Conservation (phyloP, 2,113 vertebrate species). For the Ivindomyrus marchei region DNA sequence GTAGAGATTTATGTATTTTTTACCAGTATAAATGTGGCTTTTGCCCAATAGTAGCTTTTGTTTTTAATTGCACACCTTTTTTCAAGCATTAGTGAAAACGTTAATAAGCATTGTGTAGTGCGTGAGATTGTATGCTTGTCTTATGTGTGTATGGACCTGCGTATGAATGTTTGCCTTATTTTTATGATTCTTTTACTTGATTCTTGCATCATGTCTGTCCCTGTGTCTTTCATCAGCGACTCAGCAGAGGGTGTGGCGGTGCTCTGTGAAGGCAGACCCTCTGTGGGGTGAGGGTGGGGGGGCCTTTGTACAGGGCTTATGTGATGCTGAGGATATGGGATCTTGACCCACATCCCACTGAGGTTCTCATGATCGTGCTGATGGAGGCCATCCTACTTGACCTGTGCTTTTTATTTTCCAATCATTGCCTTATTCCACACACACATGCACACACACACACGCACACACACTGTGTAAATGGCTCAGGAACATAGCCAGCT, state of each 20-base stretch:
- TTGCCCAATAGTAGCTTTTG: constrained; percentile 54
- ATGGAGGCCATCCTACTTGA: not conserved
- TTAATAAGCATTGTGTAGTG: constrained; percentile 31
- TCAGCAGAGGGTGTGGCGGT: not conserved
- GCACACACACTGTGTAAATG: not conserved
- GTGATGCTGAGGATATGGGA: not conserved
- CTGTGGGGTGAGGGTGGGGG: not conserved
- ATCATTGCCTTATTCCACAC: not conserved
- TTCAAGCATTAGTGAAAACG: constrained; percentile 53
- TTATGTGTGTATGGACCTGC: constrained; percentile 19
- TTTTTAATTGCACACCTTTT: constrained; percentile 64
- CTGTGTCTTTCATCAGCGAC: not conserved
- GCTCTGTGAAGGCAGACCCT: not conserved
- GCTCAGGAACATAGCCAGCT: constrained; percentile 17
- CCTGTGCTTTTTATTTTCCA: not conserved
- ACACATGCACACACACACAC: too few species aligned
- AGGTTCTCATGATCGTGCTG: constrained; percentile 4
- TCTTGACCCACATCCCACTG: not conserved
- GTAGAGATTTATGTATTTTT: constrained; percentile 58
- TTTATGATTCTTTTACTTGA: constrained; percentile 9
- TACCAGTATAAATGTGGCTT: constrained; percentile 53
- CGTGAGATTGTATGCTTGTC: not conserved
- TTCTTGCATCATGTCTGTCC: not conserved
- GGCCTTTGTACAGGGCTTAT: not conserved
- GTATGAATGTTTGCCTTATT: constrained; percentile 27